These are phyloP conservation scores for Proterorhinus semilunaris DNA, from an alignment of 2,113 vertebrate genomes.

Conservation along the genomic window DNA sequence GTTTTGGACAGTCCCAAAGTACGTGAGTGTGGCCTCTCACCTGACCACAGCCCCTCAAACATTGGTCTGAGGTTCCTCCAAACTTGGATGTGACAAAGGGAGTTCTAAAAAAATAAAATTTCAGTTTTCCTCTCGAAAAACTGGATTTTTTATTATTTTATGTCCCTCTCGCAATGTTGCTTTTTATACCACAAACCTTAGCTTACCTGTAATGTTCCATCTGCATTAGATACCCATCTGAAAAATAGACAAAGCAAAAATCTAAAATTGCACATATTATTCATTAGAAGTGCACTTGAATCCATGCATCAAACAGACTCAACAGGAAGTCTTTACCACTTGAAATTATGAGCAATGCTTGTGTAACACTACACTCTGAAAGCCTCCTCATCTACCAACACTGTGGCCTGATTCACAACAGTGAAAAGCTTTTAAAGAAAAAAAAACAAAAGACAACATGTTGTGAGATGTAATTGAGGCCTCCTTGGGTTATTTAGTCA, in stretches of 20 bases:
- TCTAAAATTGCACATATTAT: conserved; percentile 7
- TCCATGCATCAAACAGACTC: background rate
- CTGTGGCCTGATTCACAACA: conserved; percentile 25
- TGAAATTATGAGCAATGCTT: conserved; percentile 16
- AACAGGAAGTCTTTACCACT: conserved; percentile 1
- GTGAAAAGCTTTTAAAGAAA: conserved; percentile 12
- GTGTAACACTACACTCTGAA: conserved; percentile 9
- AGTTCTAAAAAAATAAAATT: too few species aligned
- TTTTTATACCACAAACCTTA: background rate
- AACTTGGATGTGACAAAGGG: too few species aligned
- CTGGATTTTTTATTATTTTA: too few species aligned
- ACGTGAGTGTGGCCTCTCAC: too few species aligned
- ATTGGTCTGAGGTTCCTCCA: too few species aligned
- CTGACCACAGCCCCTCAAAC: too few species aligned
- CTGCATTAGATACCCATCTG: conserved; percentile 74
- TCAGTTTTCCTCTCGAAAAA: too few species aligned
- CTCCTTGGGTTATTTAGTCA: conserved; percentile 49
- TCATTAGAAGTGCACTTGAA: background rate
- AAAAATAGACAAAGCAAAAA: conserved; percentile 28
- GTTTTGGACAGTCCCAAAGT: too few species aligned
- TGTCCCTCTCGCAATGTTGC: too few species aligned
- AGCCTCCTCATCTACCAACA: conserved; percentile 16
- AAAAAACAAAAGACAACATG: background rate
- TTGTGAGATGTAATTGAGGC: conserved; percentile 12
- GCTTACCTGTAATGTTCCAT: conserved; percentile 62